phyloP scores from a whole-genome alignment of 1,140 invertebrate genomes.

The Ceratina japonica region DNA sequence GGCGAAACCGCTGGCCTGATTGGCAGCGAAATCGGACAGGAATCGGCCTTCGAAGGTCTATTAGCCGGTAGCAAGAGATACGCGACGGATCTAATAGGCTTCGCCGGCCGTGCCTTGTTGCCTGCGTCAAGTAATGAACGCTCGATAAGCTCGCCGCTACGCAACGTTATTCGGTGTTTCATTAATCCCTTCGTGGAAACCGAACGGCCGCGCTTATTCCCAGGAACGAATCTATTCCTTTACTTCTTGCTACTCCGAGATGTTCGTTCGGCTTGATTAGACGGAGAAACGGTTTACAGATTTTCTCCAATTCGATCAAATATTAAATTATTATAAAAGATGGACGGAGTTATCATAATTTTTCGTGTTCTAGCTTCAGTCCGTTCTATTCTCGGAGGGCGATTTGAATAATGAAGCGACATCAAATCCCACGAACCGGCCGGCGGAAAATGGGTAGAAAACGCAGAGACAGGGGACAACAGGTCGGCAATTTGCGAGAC shows the following conservation, averaged over 20 bases:
- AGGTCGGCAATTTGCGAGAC: conserved; percentile 64
- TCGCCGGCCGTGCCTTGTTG: conserved; percentile 6
- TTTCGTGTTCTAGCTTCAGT: too few species aligned
- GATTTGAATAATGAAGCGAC: neutral
- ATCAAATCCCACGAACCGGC: conserved; percentile 12
- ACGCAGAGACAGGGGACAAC: conserved; percentile 28
- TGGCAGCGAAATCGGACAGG: conserved; percentile 61
- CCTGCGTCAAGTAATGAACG: conserved; percentile 39
- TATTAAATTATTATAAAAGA: neutral
- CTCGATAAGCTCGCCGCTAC: conserved; percentile 1
- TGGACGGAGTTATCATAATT: neutral
- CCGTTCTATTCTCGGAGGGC: neutral
- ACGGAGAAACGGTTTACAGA: neutral
- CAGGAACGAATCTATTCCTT: neutral
- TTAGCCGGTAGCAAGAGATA: conserved; percentile 56
- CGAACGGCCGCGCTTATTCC: neutral
- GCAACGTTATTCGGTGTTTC: conserved; percentile 20
- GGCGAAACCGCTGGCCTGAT: conserved; percentile 31
- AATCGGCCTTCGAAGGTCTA: conserved; percentile 57
- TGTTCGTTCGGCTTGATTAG: neutral
- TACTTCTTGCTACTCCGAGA: neutral
- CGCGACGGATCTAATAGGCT: conserved; percentile 43
- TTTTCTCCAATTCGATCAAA: neutral
- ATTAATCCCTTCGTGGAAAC: conserved; percentile 28
- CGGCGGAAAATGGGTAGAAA: neutral